A percentile compares a stretch with the other conserved stretches of the same genome.
Conservation (phyloP, 2,888 invertebrate species). For the Macrophya annulata region DNA sequence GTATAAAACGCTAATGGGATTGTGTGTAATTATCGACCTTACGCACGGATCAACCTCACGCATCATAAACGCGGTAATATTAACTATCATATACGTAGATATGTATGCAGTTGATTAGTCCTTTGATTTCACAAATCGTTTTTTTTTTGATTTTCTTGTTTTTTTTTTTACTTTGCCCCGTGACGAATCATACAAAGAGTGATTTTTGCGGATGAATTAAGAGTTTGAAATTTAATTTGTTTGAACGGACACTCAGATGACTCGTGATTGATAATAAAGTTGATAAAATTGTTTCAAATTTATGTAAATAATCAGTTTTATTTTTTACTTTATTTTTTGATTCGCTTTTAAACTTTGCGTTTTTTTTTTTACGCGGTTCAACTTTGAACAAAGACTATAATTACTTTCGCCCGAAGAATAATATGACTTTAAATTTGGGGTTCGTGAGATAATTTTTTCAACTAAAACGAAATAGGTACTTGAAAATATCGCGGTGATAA, state of each 20-base stretch:
- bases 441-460: neutral
- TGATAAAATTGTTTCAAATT: neutral
- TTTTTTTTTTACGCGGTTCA: constrained; percentile 18
- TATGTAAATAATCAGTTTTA: neutral
- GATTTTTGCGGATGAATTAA: neutral
- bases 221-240: neutral
- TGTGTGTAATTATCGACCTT: neutral
- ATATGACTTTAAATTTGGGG: neutral
- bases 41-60: constrained; percentile 34
- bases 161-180: neutral
- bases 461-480: neutral
- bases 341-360: neutral
- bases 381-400: neutral
- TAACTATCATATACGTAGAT: neutral
- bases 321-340: neutral
- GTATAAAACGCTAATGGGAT: constrained; percentile 11
- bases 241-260: neutral
- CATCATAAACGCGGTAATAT: constrained; percentile 1
- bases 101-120: neutral
- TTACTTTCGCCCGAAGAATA: neutral
- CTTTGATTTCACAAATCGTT: neutral
- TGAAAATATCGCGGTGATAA: neutral
- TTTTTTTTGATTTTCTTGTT: neutral
- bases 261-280: neutral
- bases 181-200: neutral